These are phyloP conservation scores for Ernsta delagoae DNA, from an alignment of 2,888 invertebrate species.

Conservation along the genomic window DNA sequence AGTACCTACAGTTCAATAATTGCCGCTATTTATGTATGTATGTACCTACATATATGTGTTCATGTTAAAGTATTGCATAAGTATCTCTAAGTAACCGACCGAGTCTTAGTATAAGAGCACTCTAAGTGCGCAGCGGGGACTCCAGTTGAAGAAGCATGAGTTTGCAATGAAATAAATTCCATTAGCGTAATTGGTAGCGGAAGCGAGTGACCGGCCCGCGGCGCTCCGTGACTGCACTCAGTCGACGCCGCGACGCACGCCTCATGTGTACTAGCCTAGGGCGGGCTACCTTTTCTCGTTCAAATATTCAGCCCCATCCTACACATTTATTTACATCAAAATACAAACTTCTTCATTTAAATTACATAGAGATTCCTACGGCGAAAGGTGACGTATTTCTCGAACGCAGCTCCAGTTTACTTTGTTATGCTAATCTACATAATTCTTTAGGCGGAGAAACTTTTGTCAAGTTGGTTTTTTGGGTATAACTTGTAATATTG, in stretches of 20 bases:
- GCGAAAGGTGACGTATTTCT: slow-evolving; percentile 71
- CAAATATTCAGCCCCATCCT: not conserved
- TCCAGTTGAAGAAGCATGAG: slow-evolving; percentile 49
- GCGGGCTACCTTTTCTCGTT: not conserved
- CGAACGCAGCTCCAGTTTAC: slow-evolving; percentile 75
- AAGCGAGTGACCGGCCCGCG: slow-evolving; percentile 56
- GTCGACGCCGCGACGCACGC: slow-evolving; percentile 14
- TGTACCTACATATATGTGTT: too few relatives aligned
- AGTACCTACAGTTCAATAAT: too few relatives aligned
- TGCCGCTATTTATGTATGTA: too few relatives aligned
- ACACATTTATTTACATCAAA: slow-evolving; percentile 10
- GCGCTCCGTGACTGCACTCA: slow-evolving; percentile 40
- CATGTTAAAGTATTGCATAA: too few relatives aligned
- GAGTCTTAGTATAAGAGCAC: slow-evolving; percentile 53
- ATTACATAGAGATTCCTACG: slow-evolving; percentile 52
- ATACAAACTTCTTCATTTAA: slow-evolving; percentile 36
- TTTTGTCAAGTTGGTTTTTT: slow-evolving; percentile 77
- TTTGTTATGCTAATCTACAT: slow-evolving; percentile 84
- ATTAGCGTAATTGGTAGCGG: slow-evolving; percentile 76
- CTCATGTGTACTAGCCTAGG: slow-evolving; percentile 14
- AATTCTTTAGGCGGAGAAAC: slow-evolving; percentile 79
- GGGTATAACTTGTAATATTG: slow-evolving; percentile 79
- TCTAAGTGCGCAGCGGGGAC: slow-evolving; percentile 35
- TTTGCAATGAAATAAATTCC: slow-evolving; percentile 76
- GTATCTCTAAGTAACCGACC: slow-evolving; percentile 20